These are phyloP conservation scores for Ptilorrhoa leucosticta DNA, from an alignment of 2,113 vertebrate genomes.

Conservation along the genomic window DNA sequence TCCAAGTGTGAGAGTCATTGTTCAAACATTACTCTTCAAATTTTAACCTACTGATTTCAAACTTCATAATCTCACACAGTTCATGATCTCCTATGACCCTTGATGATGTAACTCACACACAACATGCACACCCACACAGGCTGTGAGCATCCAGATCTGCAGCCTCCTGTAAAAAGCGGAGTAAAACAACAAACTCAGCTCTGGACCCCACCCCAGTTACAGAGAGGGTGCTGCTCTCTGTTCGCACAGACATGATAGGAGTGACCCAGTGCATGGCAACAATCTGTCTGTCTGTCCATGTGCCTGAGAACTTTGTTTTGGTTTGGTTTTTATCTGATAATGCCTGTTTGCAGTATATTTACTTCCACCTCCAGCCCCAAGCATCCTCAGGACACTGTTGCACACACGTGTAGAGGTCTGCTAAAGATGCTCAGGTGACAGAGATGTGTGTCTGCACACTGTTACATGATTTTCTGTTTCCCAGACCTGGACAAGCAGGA, in stretches of 20 bases:
- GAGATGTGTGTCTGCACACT: fast-evolving
- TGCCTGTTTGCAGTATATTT: not conserved
- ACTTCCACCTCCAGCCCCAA: not conserved
- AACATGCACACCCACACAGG: fast-evolving
- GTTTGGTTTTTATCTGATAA: not conserved
- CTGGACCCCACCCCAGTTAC: fast-evolving
- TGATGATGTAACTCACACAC: not conserved
- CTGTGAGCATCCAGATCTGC: not conserved
- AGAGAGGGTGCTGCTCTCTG: not conserved
- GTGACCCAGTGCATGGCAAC: not conserved
- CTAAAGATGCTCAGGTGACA: not conserved
- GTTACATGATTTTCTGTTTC: not conserved
- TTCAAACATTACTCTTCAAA: not conserved
- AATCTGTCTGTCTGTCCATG: fast-evolving
- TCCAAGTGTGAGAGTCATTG: fast-evolving
- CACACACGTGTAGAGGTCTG: fast-evolving
- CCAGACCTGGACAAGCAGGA: not conserved
- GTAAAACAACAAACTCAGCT: not conserved
- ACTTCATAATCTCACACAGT: not conserved
- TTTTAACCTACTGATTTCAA: not conserved
- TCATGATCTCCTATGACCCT: fast-evolving
- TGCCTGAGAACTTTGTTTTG: not conserved
- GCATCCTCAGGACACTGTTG: not conserved
- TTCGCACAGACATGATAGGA: fast-evolving
- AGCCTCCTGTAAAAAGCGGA: not conserved